Conservation (phyloP, 2,113 vertebrate species). For the rat (Rattus norvegicus) region DNA sequence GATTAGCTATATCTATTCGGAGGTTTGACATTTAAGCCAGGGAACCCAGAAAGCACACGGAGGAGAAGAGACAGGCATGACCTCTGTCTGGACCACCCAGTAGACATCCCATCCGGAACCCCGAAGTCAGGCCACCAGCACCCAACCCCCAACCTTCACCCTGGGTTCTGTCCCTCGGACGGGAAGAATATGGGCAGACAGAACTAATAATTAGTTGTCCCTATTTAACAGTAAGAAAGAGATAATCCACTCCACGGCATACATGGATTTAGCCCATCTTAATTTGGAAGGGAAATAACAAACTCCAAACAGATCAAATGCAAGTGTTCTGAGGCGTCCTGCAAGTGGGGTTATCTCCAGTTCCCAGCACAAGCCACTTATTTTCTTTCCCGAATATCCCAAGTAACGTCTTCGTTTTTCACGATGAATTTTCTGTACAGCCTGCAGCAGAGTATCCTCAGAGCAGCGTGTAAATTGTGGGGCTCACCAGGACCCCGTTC, state of each 20-base stretch:
- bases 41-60: not conserved
- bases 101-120: not conserved
- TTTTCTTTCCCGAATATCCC: conserved; percentile 82
- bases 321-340: conserved; percentile 82
- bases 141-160: not conserved
- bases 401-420: conserved; percentile 17
- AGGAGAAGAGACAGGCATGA: not conserved
- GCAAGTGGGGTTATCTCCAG: conserved; percentile 84
- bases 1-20: not conserved
- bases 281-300: conserved; percentile 89
- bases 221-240: conserved; percentile 79
- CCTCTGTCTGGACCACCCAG: not conserved
- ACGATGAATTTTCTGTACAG: conserved; percentile 79
- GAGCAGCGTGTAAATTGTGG: conserved; percentile 77
- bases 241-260: conserved; percentile 86
- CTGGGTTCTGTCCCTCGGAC: conserved; percentile 29
- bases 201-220: conserved; percentile 89
- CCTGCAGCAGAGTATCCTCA: conserved; percentile 78
- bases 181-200: conserved; percentile 79
- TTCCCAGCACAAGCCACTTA: conserved; percentile 82
- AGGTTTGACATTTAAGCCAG: not conserved
- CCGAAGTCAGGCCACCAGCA: not conserved
- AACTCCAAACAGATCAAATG: conserved; percentile 87
- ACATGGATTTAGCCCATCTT: conserved; percentile 89
- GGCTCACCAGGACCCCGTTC: conserved; percentile 71